phyloP scores from a whole-genome alignment of 2,888 invertebrate species.

The Microctonus aethiopoides region DNA sequence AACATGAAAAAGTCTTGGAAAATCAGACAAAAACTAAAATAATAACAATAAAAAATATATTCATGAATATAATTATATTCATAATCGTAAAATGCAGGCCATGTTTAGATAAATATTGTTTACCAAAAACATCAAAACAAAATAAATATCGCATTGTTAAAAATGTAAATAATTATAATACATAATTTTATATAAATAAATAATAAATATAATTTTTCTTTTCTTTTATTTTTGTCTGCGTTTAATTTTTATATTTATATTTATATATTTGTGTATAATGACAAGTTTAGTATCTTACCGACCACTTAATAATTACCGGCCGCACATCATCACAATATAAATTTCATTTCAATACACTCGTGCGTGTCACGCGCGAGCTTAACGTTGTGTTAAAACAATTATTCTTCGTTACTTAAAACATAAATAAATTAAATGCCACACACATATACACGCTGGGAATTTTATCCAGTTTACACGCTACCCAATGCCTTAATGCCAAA shows the following conservation, averaged over 20 bases:
- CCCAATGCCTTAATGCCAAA: slow-evolving; percentile 15
- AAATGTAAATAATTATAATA: too few relatives aligned
- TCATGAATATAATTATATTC: neutral
- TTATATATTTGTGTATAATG: neutral
- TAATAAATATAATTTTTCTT: too few relatives aligned
- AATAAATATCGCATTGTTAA: too few relatives aligned
- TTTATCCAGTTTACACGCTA: slow-evolving; percentile 20
- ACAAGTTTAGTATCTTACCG: slow-evolving; percentile 48
- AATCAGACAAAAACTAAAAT: neutral
- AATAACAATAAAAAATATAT: neutral
- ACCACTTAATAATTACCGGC: slow-evolving; percentile 54
- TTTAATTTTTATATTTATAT: neutral
- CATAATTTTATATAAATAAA: too few relatives aligned
- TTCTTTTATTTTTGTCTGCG: too few relatives aligned
- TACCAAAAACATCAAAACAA: too few relatives aligned
- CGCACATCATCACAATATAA: slow-evolving; percentile 40
- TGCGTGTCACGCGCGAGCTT: slow-evolving; percentile 23
- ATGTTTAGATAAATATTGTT: too few relatives aligned
- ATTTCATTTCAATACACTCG: slow-evolving; percentile 33
- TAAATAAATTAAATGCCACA: slow-evolving; percentile 25
- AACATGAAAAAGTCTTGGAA: neutral
- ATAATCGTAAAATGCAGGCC: too few relatives aligned
- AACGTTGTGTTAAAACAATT: neutral
- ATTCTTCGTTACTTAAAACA: slow-evolving; percentile 13
- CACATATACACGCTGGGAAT: neutral